Conservation (phyloP, 2,113 vertebrate species). For the Lasiurus borealis region DNA sequence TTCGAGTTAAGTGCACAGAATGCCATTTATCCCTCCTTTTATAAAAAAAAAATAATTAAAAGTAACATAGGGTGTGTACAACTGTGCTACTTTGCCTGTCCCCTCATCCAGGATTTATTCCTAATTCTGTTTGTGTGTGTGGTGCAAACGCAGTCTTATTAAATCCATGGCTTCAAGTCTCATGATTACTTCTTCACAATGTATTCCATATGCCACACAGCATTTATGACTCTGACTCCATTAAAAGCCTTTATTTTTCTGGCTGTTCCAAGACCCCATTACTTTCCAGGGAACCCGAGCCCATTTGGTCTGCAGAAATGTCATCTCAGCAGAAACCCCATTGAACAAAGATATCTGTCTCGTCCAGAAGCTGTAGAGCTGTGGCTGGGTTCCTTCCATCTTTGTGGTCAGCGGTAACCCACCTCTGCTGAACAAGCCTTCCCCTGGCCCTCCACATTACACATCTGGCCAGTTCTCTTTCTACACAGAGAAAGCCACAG, state of each 20-base stretch:
- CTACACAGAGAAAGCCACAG: conserved; percentile 9
- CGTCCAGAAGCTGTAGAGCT: conserved; percentile 44
- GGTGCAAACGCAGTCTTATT: conserved; percentile 65
- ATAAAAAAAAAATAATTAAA: conserved; percentile 24
- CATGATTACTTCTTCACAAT: conserved; percentile 43
- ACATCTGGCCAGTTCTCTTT: conserved; percentile 57
- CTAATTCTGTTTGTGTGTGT: conserved; percentile 16
- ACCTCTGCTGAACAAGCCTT: conserved; percentile 51
- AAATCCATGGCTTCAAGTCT: conserved; percentile 62
- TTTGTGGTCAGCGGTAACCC: conserved; percentile 68
- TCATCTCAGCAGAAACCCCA: conserved; percentile 52
- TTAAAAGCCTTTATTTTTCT: conserved; percentile 70
- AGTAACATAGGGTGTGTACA: neutral
- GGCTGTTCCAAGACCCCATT: conserved; percentile 17
- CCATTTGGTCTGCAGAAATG: conserved; percentile 74
- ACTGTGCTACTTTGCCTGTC: neutral
- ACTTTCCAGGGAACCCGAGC: conserved; percentile 42
- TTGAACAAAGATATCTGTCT: neutral
- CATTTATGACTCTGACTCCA: conserved; percentile 58
- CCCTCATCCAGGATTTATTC: neutral
- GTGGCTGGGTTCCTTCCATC: conserved; percentile 56
- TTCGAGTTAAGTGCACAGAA: neutral
- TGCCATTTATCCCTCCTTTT: neutral
- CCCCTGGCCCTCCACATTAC: conserved; percentile 26
- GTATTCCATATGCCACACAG: conserved; percentile 59